phyloP scores from a whole-genome alignment of 2,888 invertebrate species.

The Dastarcus helophoroides region DNA sequence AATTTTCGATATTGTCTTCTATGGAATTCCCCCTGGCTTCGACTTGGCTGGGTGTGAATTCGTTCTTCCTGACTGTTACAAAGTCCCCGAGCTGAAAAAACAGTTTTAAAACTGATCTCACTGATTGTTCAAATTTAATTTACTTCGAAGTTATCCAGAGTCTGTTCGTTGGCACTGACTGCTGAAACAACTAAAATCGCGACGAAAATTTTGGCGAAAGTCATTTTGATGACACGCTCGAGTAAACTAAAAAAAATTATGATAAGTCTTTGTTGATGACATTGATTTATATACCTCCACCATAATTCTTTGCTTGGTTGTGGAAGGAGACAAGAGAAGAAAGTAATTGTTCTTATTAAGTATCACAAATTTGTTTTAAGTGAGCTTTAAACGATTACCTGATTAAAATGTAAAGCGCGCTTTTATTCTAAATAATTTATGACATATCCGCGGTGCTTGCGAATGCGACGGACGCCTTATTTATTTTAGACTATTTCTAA shows the following conservation, averaged over 20 bases:
- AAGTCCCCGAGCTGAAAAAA: conserved; percentile 37
- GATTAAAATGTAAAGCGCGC: conserved; percentile 8
- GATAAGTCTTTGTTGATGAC: conserved; percentile 10
- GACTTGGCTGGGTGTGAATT: conserved; percentile 49
- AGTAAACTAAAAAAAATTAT: conserved; percentile 7
- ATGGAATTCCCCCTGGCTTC: conserved; percentile 36
- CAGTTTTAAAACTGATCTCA: neutral
- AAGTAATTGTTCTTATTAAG: conserved; percentile 7
- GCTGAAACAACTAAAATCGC: conserved; percentile 7
- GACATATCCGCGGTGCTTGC: neutral
- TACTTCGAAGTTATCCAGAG: conserved; percentile 11
- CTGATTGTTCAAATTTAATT: neutral
- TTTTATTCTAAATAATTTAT: conserved; percentile 7
- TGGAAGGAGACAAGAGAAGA: conserved; percentile 8
- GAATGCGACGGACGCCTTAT: too few species aligned
- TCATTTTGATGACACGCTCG: conserved; percentile 6
- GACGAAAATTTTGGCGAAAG: neutral
- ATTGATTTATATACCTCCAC: conserved; percentile 11
- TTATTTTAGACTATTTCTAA: too few species aligned
- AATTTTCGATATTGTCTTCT: conserved; percentile 56
- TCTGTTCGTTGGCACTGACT: conserved; percentile 7
- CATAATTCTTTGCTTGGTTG: conserved; percentile 1
- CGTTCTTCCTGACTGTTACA: conserved; percentile 65
- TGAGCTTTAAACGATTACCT: conserved; percentile 2
- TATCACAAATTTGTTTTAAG: conserved; percentile 7